Conservation (phyloP, 2,797 vertebrate genomes). For the Fratercula arctica region DNA sequence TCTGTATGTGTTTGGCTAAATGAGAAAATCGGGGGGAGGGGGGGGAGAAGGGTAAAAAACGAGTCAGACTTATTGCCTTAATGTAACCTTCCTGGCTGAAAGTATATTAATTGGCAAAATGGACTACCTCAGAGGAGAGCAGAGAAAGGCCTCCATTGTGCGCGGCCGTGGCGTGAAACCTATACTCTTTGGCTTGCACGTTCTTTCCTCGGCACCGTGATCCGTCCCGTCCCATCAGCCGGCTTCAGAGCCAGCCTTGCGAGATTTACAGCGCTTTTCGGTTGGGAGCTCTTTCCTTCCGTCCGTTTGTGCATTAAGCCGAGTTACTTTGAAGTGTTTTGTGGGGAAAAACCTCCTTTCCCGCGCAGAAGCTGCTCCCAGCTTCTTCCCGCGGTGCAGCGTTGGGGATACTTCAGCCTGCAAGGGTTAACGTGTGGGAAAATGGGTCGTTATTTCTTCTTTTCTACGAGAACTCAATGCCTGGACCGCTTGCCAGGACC, state of each 20-base stretch:
- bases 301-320: not conserved
- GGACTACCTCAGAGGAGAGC: conserved; percentile 45
- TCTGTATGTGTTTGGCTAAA: conserved; percentile 47
- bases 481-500: not conserved
- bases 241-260: not conserved
- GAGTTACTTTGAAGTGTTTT: not conserved
- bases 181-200: not conserved
- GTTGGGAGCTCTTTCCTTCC: not conserved
- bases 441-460: not conserved
- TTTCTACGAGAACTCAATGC: not conserved
- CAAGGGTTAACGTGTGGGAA: not conserved
- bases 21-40: not conserved
- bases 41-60: not conserved
- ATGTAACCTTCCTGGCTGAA: conserved; percentile 41
- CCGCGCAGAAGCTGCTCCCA: not conserved
- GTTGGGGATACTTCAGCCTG: not conserved
- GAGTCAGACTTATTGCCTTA: conserved; percentile 54
- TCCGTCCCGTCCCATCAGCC: not conserved
- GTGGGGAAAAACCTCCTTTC: not conserved
- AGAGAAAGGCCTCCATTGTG: conserved; percentile 59
- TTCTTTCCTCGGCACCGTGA: not conserved
- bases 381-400: rapidly evolving
- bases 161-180: not conserved
- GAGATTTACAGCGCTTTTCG: not conserved
- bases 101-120: conserved; percentile 46